Percentiles rank a stretch among this genome's conserved stretches.
Conservation (phyloP, 2,113 vertebrate genomes). For the human region DNA sequence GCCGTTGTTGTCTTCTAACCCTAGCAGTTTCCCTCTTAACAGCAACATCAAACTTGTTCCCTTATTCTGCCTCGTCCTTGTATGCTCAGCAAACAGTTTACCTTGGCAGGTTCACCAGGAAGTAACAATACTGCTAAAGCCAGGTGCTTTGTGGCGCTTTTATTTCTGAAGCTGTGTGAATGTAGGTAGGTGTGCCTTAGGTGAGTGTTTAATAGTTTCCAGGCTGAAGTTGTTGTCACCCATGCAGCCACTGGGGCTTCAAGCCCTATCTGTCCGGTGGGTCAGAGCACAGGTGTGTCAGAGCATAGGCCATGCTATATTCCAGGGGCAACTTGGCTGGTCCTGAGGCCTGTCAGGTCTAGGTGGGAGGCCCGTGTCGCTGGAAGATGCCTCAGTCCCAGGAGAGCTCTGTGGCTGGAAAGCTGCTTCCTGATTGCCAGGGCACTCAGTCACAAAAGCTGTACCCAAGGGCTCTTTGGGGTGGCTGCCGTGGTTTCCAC, state of each 20-base stretch:
- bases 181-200: slow-evolving; percentile 22
- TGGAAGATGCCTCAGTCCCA: background rate
- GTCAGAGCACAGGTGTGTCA: background rate
- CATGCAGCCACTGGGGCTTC: background rate
- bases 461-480: background rate
- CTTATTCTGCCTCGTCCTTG: slow-evolving; percentile 1
- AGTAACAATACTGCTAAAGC: slow-evolving; percentile 47
- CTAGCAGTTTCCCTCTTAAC: background rate
- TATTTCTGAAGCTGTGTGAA: slow-evolving; percentile 37
- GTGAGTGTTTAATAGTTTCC: background rate
- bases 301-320: background rate
- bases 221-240: background rate
- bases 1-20: background rate
- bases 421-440: background rate
- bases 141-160: slow-evolving; percentile 10
- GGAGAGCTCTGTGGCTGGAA: background rate
- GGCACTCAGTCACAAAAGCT: background rate
- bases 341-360: background rate
- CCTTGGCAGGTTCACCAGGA: slow-evolving; percentile 72
- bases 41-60: background rate
- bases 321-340: background rate
- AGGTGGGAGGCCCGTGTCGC: background rate
- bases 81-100: slow-evolving; percentile 69
- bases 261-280: too few relatives aligned
- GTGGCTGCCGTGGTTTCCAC: background rate